Evolutionary conservation across 2,113 vertebrate genomes (phyloP), one percentile per base, ranked within the genome.

Genomic region (Burhinus bistriatus): DNA sequence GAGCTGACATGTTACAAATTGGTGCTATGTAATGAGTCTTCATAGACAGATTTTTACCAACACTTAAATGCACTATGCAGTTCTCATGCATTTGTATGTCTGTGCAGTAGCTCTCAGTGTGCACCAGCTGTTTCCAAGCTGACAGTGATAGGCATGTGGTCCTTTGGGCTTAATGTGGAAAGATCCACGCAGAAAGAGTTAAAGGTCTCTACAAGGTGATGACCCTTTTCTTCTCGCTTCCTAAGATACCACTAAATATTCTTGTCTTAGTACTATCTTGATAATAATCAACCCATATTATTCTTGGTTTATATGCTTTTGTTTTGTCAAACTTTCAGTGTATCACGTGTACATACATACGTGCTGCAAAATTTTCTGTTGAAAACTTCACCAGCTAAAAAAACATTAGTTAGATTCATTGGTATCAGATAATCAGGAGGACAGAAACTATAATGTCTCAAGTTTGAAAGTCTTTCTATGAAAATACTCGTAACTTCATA

Each of bases 271-370:
- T 55, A 47, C 18, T 29, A 89, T 11, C 49, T 59, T 51, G n/a
- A 64, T 2, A 87, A 64, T 30, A 68, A 89, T 58, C 9, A 93
- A 44, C 3, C 8, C 54, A 51, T 29, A 20, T 16, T 64, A 2
- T 7, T 49, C 34, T 75, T 54, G 3, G 9, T 58, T 75, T 66
- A 49, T 15, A 20, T 5, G 13, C 45, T 78, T 61, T 59, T 62
- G 19, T 27, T 89, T 36, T 59, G 62, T 51, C 36, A 51, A 25
- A 40, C 15, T 71, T 85, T 16, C 32, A 45, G 9, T 38, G 25
- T 55, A 45, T 22, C 1, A 0, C 2, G 11, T 15, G 13, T 45
- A 78, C 4, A 15, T 5, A 55, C 6, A 36, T 2, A 2, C 9
- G 10, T 4, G 11, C 44, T 21, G 30, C 14, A 72, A 55, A 30